Percentiles rank a stretch among this genome's conserved stretches.
Evolutionary conservation across 1,140 invertebrate species (phyloP).

Genomic region (Scylla paramamosain): DNA sequence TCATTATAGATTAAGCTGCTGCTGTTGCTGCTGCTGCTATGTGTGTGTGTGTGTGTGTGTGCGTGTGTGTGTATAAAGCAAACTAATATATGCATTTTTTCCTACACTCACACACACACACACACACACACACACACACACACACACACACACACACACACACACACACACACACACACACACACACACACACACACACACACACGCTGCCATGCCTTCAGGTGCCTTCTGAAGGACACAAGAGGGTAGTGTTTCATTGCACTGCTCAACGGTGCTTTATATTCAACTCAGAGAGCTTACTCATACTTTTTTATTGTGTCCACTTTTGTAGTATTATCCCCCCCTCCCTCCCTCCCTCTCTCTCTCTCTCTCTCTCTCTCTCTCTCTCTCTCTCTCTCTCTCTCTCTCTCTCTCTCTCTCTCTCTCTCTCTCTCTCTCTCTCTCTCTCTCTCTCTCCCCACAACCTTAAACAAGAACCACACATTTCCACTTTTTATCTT

Average conservation of each 20-base stretch:
- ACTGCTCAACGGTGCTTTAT: not conserved
- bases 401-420: not conserved
- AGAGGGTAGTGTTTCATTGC: not conserved
- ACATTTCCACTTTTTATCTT: not conserved
- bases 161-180: conserved; percentile 53
- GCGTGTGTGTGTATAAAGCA: not conserved
- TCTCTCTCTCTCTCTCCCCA: not conserved
- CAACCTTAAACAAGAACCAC: not conserved
- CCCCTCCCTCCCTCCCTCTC: not conserved
- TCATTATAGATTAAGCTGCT: not conserved
- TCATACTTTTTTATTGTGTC: too few species aligned
- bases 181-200: conserved; percentile 25
- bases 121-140: conserved; percentile 32
- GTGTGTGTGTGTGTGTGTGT: not conserved
- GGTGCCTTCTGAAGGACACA: not conserved
- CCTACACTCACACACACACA: not conserved
- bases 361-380: not conserved
- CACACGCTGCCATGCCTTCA: not conserved
- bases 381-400: not conserved
- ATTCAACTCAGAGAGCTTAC: not conserved
- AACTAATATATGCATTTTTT: not conserved
- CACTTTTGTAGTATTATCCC: not conserved
- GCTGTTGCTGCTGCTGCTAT: not conserved
- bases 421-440: conserved; percentile 50
- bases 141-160: conserved; percentile 27